These are phyloP conservation scores for Probaryconus sp. DNA, from an alignment of 1,140 invertebrate genomes.

Conservation along the genomic window DNA sequence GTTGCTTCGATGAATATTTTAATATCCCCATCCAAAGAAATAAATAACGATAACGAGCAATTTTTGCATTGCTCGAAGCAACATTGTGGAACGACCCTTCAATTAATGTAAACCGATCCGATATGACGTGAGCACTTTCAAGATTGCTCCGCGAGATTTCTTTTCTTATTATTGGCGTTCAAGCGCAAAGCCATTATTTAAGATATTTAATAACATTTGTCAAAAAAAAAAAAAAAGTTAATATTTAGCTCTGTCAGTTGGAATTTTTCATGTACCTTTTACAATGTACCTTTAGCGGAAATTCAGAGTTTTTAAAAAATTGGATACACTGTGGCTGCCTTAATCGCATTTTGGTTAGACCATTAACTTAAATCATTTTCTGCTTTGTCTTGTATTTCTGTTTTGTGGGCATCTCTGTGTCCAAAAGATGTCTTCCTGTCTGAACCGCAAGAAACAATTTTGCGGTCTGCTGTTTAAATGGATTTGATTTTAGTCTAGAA, in stretches of 20 bases:
- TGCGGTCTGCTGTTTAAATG: conserved; percentile 12
- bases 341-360: conserved; percentile 18
- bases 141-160: conserved; percentile 51
- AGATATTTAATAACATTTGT: conserved; percentile 37
- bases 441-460: conserved; percentile 21
- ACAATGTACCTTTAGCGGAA: not conserved
- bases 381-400: conserved; percentile 20
- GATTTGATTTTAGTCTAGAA: not conserved
- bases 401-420: conserved; percentile 4
- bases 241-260: not conserved
- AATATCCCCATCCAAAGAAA: conserved; percentile 48
- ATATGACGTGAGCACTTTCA: conserved; percentile 47
- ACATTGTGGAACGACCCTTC: conserved; percentile 47
- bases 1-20: conserved; percentile 35
- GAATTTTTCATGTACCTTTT: conserved; percentile 12
- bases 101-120: conserved; percentile 56
- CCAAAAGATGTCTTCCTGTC: conserved; percentile 7
- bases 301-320: conserved; percentile 38
- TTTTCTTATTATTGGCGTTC: conserved; percentile 43
- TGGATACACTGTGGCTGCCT: conserved; percentile 21
- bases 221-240: too few relatives aligned
- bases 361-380: conserved; percentile 18
- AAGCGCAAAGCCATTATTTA: conserved; percentile 47
- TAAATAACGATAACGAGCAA: conserved; percentile 53
- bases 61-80: conserved; percentile 50